phyloP scores from a whole-genome alignment of 2,113 vertebrate genomes.

The Chinchilla lanigera region DNA sequence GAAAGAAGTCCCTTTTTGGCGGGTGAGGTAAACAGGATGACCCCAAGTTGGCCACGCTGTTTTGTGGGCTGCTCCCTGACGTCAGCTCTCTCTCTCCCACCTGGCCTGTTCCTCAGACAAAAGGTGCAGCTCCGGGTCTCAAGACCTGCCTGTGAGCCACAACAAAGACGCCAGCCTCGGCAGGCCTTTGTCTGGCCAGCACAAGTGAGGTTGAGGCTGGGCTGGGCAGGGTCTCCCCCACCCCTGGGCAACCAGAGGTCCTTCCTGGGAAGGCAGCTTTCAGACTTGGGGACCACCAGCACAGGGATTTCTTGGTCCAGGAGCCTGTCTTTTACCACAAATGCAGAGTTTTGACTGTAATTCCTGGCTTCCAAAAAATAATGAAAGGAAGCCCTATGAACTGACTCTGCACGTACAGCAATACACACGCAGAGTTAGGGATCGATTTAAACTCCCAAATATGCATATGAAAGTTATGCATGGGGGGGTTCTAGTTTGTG shows the following conservation, averaged over 20 bases:
- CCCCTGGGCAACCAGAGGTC: background rate
- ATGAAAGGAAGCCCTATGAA: constrained; percentile 36
- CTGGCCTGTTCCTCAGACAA: background rate
- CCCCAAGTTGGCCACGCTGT: background rate
- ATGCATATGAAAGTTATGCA: background rate
- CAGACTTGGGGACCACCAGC: background rate
- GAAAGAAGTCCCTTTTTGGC: background rate
- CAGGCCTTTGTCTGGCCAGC: background rate
- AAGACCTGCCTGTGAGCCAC: background rate
- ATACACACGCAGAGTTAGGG: background rate
- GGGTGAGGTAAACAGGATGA: background rate
- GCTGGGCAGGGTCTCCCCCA: accelerated
- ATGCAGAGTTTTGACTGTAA: background rate
- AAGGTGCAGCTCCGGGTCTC: background rate
- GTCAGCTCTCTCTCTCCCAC: background rate
- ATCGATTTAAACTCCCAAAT: background rate
- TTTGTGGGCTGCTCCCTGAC: background rate
- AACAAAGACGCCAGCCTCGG: background rate
- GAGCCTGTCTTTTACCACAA: background rate
- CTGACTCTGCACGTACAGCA: background rate
- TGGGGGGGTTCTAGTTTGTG: background rate
- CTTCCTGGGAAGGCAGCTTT: background rate
- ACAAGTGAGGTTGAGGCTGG: background rate
- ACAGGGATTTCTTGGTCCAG: background rate
- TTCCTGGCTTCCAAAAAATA: background rate